A percentile compares a stretch with the other conserved stretches of the same genome.
Evolutionary conservation across 2,113 vertebrate genomes (phyloP).

Genomic region (Fregata magnificens): DNA sequence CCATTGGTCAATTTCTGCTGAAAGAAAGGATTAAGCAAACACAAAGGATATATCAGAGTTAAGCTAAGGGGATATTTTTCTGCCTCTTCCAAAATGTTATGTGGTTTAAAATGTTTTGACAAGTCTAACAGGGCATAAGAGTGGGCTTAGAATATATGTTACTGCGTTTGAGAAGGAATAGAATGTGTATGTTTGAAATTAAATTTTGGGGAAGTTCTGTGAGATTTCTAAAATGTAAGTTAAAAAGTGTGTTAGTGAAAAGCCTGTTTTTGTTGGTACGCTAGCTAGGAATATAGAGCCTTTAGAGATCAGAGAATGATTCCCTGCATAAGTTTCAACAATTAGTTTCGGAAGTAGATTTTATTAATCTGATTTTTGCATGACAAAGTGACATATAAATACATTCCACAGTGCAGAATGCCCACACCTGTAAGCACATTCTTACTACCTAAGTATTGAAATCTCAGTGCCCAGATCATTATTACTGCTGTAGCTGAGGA

Average conservation of each 20-base stretch:
- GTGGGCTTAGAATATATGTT: background rate
- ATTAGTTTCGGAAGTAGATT: background rate
- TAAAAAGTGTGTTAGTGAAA: background rate
- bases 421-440: background rate
- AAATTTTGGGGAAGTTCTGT: background rate
- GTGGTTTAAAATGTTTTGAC: background rate
- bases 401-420: background rate
- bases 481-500: background rate
- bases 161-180: background rate
- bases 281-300: background rate
- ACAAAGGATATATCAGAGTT: background rate
- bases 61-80: background rate
- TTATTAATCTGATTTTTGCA: background rate
- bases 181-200: background rate
- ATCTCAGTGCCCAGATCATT: background rate
- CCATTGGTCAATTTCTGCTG: background rate
- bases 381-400: background rate
- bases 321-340: background rate
- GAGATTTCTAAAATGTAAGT: background rate
- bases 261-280: background rate
- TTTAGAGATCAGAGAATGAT: background rate
- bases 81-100: background rate
- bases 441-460: background rate
- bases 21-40: background rate
- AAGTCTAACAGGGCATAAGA: background rate